Evolutionary conservation across 2,888 invertebrate genomes (phyloP).

Genomic region (Pherbina coryleti): DNA sequence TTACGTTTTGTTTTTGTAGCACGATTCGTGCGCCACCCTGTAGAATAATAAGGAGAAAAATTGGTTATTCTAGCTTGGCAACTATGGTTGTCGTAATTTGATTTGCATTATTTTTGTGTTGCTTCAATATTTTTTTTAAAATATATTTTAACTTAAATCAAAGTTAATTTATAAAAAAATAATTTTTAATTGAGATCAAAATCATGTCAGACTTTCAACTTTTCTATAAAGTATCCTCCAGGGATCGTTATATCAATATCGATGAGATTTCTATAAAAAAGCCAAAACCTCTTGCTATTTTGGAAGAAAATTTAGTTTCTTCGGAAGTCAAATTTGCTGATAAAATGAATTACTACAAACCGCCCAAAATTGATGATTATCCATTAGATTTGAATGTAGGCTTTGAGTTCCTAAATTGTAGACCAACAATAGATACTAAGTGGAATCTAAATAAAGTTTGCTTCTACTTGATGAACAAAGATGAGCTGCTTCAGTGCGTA

Average conservation of each 20-base stretch:
- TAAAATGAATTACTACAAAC: slow-evolving; percentile 1
- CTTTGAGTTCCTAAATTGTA: background rate
- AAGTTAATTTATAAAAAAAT: background rate
- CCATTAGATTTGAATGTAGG: slow-evolving; percentile 26
- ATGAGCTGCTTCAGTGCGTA: background rate
- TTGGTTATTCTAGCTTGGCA: no score
- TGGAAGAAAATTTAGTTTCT: background rate
- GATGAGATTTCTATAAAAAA: background rate
- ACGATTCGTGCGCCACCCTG: no score
- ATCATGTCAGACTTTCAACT: slow-evolving; percentile 7
- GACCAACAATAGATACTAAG: background rate
- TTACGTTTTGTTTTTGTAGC: no score
- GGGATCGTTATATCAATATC: background rate
- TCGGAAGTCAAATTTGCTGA: background rate
- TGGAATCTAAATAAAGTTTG: background rate
- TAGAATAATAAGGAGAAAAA: no score
- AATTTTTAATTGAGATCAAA: background rate
- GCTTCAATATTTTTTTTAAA: no score
- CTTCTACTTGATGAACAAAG: background rate
- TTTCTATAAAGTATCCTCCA: background rate
- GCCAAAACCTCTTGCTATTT: background rate
- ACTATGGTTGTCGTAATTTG: no score
- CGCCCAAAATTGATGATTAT: background rate
- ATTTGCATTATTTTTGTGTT: no score
- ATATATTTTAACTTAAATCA: no score